phyloP scores from a whole-genome alignment of 92 coral and sea anemone genomes.

The Actinernus sp. region DNA sequence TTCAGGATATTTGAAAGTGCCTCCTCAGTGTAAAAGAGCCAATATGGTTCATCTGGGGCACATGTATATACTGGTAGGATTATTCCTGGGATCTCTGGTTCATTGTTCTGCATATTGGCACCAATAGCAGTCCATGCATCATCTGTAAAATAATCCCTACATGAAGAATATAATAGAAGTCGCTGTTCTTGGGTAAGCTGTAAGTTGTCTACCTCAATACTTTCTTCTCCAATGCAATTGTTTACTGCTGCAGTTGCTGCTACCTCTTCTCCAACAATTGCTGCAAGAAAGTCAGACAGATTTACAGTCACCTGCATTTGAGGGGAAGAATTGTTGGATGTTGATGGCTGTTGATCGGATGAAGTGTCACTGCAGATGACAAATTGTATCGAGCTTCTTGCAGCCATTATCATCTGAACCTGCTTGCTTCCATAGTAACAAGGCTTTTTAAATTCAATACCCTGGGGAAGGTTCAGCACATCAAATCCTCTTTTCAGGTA shows the following conservation, averaged over 20 bases:
- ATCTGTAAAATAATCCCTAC: too few relatives aligned
- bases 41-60: conserved; percentile 43
- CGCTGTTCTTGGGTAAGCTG: too few relatives aligned
- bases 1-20: conserved; percentile 25
- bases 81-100: too few relatives aligned
- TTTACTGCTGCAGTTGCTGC: too few relatives aligned
- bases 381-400: conserved; percentile 46
- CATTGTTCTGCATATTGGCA: conserved; percentile 25
- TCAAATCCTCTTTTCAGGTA: conserved; percentile 63
- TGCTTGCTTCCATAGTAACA: conserved; percentile 65
- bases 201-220: conserved; percentile 59
- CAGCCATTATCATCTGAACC: conserved; percentile 51
- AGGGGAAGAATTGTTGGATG: too few relatives aligned
- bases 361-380: conserved; percentile 9
- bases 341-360: too few relatives aligned
- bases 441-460: conserved; percentile 61
- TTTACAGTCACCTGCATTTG: too few relatives aligned
- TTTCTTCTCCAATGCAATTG: conserved; percentile 43
- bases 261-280: conserved; percentile 11
- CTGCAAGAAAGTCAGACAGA: conserved; percentile 21
- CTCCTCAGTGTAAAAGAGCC: conserved; percentile 73
- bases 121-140: too few relatives aligned
- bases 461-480: conserved; percentile 60
- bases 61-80: conserved; percentile 60
- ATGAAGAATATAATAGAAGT: too few relatives aligned